phyloP scores from a whole-genome alignment of 2,888 invertebrate genomes.

The Oxystoma pomonae region DNA sequence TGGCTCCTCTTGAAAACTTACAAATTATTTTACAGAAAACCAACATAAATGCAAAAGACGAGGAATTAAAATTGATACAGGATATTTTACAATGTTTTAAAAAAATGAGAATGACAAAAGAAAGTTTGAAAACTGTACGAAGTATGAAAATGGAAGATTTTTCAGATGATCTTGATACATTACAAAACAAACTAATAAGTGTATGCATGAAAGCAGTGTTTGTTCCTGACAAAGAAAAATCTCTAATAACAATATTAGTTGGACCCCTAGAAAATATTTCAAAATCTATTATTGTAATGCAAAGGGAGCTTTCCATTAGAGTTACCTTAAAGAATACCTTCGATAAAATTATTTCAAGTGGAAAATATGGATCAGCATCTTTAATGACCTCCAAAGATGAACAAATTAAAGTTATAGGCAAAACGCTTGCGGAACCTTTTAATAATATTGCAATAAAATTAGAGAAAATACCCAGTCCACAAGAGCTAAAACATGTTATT shows the following conservation, averaged over 20 bases:
- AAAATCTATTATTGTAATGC: slow-evolving; percentile 41
- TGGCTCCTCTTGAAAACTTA: slow-evolving; percentile 36
- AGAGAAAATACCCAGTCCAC: slow-evolving; percentile 10
- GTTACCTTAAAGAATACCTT: slow-evolving; percentile 23
- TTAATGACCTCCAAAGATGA: background rate
- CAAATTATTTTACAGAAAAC: slow-evolving; percentile 21
- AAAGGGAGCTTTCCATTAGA: slow-evolving; percentile 33
- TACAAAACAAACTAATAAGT: slow-evolving; percentile 42
- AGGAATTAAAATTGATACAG: slow-evolving; percentile 35
- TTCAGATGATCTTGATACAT: slow-evolving; percentile 33
- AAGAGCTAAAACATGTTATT: slow-evolving; percentile 6
- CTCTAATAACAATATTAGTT: slow-evolving; percentile 38
- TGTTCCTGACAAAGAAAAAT: slow-evolving; percentile 32
- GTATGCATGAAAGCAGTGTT: slow-evolving; percentile 43
- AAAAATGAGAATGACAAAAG: slow-evolving; percentile 24
- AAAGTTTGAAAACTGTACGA: slow-evolving; percentile 16
- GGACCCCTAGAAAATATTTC: slow-evolving; percentile 41
- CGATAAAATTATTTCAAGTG: slow-evolving; percentile 22
- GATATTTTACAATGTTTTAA: slow-evolving; percentile 36
- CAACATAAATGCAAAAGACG: slow-evolving; percentile 31
- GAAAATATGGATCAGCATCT: slow-evolving; percentile 11
- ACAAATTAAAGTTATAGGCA: background rate
- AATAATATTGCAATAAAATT: slow-evolving; percentile 10
- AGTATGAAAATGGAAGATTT: slow-evolving; percentile 33
- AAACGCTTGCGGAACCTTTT: slow-evolving; percentile 10